Evolutionary conservation across 2,888 invertebrate genomes (phyloP).

Genomic region (Heteromyza rotundicornis): DNA sequence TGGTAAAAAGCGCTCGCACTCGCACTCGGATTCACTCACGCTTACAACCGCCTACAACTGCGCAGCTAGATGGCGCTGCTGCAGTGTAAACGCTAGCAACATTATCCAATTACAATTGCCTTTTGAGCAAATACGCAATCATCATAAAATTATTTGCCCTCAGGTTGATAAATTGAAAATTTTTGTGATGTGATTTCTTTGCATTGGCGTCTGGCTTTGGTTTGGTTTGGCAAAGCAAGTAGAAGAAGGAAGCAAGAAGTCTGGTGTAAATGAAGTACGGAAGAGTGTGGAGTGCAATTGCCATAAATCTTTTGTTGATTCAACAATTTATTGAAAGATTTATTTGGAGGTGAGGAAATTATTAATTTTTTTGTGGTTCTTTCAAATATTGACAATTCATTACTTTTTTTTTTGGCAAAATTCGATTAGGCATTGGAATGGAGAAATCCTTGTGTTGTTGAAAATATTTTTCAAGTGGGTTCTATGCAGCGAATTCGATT

Average conservation of each 20-base stretch:
- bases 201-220: not conserved
- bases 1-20: not conserved
- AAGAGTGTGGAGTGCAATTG: not conserved
- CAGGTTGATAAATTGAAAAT: not conserved
- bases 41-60: not conserved
- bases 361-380: no score
- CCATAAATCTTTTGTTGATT: conserved; percentile 1
- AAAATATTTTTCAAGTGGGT: no score
- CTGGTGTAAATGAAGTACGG: not conserved
- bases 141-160: conserved; percentile 7
- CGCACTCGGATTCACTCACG: no score
- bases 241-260: not conserved
- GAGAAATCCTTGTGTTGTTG: no score
- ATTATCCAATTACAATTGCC: conserved; percentile 9
- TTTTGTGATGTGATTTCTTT: no score
- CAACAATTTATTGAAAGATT: not conserved
- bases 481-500: no score
- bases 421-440: no score
- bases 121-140: conserved; percentile 6
- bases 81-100: not conserved
- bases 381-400: no score
- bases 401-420: no score
- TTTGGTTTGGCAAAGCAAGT: no score
- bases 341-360: no score
- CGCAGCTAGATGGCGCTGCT: not conserved